These are phyloP conservation scores for Dicrurus megarhynchus DNA, from an alignment of 2,113 vertebrate species.

Conservation along the genomic window DNA sequence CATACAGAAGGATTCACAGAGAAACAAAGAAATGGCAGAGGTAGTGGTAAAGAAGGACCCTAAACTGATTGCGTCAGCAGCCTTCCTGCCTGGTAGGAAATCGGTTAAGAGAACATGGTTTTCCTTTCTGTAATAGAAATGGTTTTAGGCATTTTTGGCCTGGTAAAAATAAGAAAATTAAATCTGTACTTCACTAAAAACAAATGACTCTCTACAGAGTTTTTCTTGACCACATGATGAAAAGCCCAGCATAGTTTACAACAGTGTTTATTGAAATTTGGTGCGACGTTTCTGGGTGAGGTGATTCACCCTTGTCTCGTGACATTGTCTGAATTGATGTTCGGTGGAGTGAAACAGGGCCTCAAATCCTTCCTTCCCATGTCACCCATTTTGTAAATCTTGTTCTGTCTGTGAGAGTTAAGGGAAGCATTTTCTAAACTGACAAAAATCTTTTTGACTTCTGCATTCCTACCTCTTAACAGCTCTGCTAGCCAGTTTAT, in stretches of 20 bases:
- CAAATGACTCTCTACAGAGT: not conserved
- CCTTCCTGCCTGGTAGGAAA: not conserved
- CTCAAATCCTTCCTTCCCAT: not conserved
- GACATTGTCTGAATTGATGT: not conserved
- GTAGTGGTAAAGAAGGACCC: not conserved
- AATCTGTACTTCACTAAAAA: not conserved
- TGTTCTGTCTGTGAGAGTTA: not conserved
- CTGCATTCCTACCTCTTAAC: not conserved
- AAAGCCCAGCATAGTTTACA: fast-evolving
- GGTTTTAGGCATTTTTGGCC: not conserved
- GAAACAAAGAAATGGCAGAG: not conserved
- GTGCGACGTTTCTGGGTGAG: not conserved
- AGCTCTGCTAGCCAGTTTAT: not conserved
- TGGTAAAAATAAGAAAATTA: not conserved
- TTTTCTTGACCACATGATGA: not conserved
- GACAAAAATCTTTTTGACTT: not conserved
- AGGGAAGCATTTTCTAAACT: not conserved
- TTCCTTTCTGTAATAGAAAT: not conserved
- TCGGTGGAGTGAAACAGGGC: not conserved
- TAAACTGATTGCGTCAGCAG: not conserved
- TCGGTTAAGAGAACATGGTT: not conserved
- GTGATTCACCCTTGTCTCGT: not conserved
- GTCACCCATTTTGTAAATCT: not conserved
- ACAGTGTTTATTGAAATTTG: not conserved
- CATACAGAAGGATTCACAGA: not conserved